A percentile compares a stretch with the other conserved stretches of the same genome.
Conservation (phyloP, 2,888 invertebrate species). For the Lycocerus yunnanus region DNA sequence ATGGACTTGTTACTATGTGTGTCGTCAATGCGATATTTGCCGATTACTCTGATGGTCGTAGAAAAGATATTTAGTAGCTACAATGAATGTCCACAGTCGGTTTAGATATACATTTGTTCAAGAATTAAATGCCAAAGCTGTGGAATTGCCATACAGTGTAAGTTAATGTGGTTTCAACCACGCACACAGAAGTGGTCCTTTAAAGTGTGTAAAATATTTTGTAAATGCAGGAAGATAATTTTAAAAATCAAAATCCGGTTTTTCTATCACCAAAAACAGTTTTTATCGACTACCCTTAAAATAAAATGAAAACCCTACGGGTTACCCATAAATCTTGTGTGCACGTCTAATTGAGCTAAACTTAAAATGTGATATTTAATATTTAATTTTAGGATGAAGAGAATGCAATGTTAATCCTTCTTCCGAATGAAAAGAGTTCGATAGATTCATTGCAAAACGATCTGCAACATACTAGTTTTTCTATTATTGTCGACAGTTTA, state of each 20-base stretch:
- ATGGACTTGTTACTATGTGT: too few species aligned
- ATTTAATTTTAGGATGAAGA: conserved; percentile 58
- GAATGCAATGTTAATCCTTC: conserved; percentile 66
- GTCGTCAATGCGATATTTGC: too few species aligned
- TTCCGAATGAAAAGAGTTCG: conserved; percentile 62
- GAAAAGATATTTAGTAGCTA: conserved; percentile 64
- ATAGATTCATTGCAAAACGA: conserved; percentile 60
- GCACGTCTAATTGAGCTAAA: background rate
- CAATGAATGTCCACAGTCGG: conserved; percentile 70
- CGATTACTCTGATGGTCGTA: too few species aligned
- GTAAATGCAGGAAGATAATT: too few species aligned
- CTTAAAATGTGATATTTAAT: background rate
- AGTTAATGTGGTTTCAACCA: conserved; percentile 35
- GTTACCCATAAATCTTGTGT: too few species aligned
- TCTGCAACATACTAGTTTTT: conserved; percentile 61
- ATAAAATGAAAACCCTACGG: too few species aligned
- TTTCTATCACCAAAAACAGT: too few species aligned
- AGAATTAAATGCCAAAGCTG: conserved; percentile 67
- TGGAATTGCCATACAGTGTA: conserved; percentile 78
- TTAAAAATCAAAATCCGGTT: too few species aligned
- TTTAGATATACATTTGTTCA: conserved; percentile 67
- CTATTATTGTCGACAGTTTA: conserved; percentile 56
- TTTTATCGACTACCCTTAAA: too few species aligned
- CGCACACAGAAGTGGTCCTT: too few species aligned
- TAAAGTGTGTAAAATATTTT: too few species aligned